These are phyloP conservation scores for Gibbula magus DNA, from an alignment of 2,888 invertebrate species.

Conservation along the genomic window DNA sequence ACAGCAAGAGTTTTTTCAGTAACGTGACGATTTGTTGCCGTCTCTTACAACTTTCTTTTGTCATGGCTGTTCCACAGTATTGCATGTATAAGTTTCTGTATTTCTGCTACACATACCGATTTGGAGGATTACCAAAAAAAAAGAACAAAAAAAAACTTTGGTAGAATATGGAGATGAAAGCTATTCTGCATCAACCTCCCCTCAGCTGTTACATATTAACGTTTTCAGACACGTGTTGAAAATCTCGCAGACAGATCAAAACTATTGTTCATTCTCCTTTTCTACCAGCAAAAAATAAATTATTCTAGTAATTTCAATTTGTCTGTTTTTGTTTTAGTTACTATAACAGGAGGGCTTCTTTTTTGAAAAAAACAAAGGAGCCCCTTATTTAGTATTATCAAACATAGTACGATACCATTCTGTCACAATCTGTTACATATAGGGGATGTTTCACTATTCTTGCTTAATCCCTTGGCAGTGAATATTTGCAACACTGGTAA, in stretches of 20 bases:
- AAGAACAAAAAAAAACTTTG: constrained; percentile 21
- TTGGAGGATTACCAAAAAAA: constrained; percentile 29
- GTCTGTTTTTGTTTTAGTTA: constrained; percentile 12
- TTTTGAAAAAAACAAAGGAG: no score
- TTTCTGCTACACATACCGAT: constrained; percentile 27
- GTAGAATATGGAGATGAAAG: constrained; percentile 30
- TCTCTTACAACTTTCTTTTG: constrained; percentile 21
- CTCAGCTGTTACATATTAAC: not conserved
- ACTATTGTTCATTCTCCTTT: constrained; percentile 43
- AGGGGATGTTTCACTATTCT: no score
- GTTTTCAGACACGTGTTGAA: no score
- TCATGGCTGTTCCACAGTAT: constrained; percentile 33
- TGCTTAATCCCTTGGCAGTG: no score
- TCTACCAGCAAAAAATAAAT: constrained; percentile 56
- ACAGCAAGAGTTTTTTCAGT: no score
- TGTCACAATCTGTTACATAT: no score
- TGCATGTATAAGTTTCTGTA: constrained; percentile 41
- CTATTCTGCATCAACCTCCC: not conserved
- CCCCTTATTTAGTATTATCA: no score
- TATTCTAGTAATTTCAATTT: constrained; percentile 47
- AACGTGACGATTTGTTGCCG: constrained; percentile 3
- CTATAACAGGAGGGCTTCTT: constrained; percentile 8
- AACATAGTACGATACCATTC: no score
- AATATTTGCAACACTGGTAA: no score
- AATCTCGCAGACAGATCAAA: constrained; percentile 9